Percentiles rank a stretch among this genome's conserved stretches.
These are phyloP conservation scores for Antechinus stuartii DNA, from an alignment of 2,113 vertebrate genomes.

Conservation along the genomic window DNA sequence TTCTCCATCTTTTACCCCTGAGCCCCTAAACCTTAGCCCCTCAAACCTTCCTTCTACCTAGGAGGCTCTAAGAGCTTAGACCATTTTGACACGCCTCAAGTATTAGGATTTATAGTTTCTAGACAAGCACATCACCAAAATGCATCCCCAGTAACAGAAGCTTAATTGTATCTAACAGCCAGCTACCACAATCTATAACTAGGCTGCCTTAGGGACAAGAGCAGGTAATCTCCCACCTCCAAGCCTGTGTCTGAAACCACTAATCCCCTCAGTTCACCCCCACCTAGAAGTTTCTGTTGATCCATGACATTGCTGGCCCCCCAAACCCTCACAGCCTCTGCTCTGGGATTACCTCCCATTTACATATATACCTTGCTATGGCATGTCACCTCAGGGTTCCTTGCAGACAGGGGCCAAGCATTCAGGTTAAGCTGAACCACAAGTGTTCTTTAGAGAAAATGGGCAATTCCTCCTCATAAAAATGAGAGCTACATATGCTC, in stretches of 20 bases:
- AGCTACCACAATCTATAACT: not conserved
- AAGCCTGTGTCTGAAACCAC: too few species aligned
- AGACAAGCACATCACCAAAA: not conserved
- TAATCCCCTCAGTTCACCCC: not conserved
- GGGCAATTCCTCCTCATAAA: not conserved
- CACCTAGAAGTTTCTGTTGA: not conserved
- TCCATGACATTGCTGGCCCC: not conserved
- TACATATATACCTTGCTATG: not conserved
- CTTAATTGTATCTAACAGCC: not conserved
- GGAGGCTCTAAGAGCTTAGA: not conserved
- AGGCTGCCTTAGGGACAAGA: not conserved
- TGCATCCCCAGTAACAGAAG: not conserved
- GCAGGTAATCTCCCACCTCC: not conserved
- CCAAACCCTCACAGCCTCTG: not conserved
- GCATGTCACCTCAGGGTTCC: not conserved
- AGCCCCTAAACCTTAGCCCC: too few species aligned
- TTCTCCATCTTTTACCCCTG: not conserved
- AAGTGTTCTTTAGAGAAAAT: not conserved
- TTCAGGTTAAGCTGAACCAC: not conserved
- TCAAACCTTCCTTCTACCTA: not conserved
- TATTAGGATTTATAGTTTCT: not conserved
- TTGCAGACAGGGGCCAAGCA: not conserved
- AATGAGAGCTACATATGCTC: not conserved
- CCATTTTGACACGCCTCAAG: not conserved
- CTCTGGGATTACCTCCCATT: not conserved